Base-by-base conservation (phyloP, 92 coral and sea anemone species). In the Zoanthus sansibaricus region DNA sequence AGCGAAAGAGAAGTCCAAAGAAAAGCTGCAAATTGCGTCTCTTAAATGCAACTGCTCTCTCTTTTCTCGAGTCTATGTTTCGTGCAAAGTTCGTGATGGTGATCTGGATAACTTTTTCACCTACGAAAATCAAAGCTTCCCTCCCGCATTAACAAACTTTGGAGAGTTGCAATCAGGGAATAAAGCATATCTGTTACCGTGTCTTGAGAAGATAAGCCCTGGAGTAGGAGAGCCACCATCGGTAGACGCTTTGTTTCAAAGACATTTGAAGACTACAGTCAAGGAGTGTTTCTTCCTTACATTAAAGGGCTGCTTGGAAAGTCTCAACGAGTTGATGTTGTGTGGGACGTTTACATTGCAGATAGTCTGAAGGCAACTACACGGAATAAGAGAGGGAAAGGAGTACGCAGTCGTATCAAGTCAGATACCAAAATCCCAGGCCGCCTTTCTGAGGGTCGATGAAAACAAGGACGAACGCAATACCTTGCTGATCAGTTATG, bases 311-410 rank as follows among this genome's bases (percentile, higher is more conserved):
- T 1, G 42, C 42, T 37, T 37, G 42, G 42, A 37, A 37, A 37
- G 42, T 0, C 42, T 37, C 42, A 37, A 37, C 42, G 42, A 37
- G 42, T 37, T 37, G 42, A 37, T 37, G 42, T 37, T 37, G 42
- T 37, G 42, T 37, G 42, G 42, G 42, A 37, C 42, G 42, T 37
- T 37, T 37, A 37, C 2, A 37, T 37, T 66, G 11, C 78, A 15
- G 77, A 86, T 80, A 92, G 91, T 67, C 88, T 92, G 1, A 87
- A 92, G 69, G 91, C 69, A 7, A 46, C 83, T 9, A 76, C 93
- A 30, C 48, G 89, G 20, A 58, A 84, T 76, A 89, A 89, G 55
- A 69, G 95, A 83, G 93, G 95, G 56, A 87, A 32, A 76, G 79
- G 85, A 9, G 45, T 70, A 3, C 75, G 45, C 42, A 1, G 75